Evolutionary conservation across 2,888 invertebrate species (phyloP).

Genomic region (Rhodophaea formosa): DNA sequence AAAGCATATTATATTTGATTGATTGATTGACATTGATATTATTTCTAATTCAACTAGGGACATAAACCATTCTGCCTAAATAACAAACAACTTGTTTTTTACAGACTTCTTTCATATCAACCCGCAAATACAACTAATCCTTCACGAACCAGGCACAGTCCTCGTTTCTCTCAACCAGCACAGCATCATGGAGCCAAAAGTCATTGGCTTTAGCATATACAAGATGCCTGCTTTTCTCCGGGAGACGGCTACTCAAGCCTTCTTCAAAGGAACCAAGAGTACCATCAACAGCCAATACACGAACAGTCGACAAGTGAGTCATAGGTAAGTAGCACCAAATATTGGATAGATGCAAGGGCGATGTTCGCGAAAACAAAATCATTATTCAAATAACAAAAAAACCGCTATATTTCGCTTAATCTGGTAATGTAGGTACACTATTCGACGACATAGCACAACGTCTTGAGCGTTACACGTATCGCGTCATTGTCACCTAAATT

Average conservation of each 20-base stretch:
- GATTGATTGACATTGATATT: too few species aligned
- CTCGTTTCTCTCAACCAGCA: constrained; percentile 94
- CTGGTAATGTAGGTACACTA: too few species aligned
- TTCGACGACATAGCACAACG: too few species aligned
- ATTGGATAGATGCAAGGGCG: too few species aligned
- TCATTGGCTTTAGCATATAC: constrained; percentile 95
- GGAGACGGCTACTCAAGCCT: constrained; percentile 89
- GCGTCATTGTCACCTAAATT: too few species aligned
- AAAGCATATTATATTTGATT: too few species aligned
- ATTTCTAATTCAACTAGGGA: too few species aligned
- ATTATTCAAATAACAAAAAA: too few species aligned
- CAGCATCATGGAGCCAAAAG: constrained; percentile 95
- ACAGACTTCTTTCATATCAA: constrained; percentile 95
- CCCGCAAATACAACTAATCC: constrained; percentile 90
- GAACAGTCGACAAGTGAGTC: constrained; percentile 92
- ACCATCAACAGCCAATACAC: constrained; percentile 94
- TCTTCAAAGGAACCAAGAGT: constrained; percentile 93
- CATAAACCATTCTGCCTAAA: too few species aligned
- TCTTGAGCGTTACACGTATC: too few species aligned
- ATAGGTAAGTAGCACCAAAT: constrained; percentile 45
- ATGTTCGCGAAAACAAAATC: too few species aligned
- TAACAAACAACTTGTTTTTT: not conserved
- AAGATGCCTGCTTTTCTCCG: constrained; percentile 84
- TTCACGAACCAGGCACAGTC: constrained; percentile 84
- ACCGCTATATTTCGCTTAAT: too few species aligned